Conservation (phyloP, 2,888 invertebrate species). For the Stegana nigrithorax region DNA sequence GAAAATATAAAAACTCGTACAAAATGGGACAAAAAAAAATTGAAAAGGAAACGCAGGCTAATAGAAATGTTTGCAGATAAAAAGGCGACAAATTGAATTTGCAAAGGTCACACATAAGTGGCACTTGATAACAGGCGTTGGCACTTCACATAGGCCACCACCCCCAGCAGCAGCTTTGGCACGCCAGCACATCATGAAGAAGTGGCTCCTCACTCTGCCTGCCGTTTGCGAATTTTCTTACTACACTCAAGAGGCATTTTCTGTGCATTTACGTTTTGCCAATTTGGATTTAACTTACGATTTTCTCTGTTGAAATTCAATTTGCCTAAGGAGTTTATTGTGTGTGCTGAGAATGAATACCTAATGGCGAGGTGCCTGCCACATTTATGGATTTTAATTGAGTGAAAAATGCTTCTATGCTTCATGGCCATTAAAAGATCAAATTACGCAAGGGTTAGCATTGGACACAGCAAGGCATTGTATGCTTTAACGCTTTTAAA, state of each 20-base stretch:
- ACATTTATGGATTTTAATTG: slow-evolving; percentile 51
- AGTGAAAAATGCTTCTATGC: slow-evolving; percentile 39
- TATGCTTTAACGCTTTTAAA: too few relatives aligned
- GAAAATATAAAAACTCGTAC: neutral
- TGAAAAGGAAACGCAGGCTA: too few relatives aligned
- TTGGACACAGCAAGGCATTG: too few relatives aligned
- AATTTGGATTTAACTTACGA: slow-evolving; percentile 45
- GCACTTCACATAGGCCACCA: slow-evolving; percentile 37
- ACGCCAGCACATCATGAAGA: too few relatives aligned
- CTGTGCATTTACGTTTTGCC: too few relatives aligned
- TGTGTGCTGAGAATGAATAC: slow-evolving; percentile 52
- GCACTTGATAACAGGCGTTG: slow-evolving; percentile 58
- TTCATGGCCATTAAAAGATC: slow-evolving; percentile 63
- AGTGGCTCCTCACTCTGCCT: too few relatives aligned
- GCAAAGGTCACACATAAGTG: slow-evolving; percentile 65
- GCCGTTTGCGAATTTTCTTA: too few relatives aligned
- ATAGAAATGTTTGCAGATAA: slow-evolving; percentile 65
- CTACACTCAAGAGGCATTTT: too few relatives aligned
- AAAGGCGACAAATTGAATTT: slow-evolving; percentile 66
- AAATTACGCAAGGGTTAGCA: slow-evolving; percentile 54
- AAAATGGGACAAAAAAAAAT: neutral
- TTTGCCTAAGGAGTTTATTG: slow-evolving; percentile 53
- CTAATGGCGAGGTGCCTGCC: too few relatives aligned
- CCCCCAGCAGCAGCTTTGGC: neutral
- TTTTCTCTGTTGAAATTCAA: slow-evolving; percentile 50